Percentiles rank a stretch among this genome's conserved stretches.
phyloP scores from a whole-genome alignment of 2,888 invertebrate genomes.

The Magallana nippona region DNA sequence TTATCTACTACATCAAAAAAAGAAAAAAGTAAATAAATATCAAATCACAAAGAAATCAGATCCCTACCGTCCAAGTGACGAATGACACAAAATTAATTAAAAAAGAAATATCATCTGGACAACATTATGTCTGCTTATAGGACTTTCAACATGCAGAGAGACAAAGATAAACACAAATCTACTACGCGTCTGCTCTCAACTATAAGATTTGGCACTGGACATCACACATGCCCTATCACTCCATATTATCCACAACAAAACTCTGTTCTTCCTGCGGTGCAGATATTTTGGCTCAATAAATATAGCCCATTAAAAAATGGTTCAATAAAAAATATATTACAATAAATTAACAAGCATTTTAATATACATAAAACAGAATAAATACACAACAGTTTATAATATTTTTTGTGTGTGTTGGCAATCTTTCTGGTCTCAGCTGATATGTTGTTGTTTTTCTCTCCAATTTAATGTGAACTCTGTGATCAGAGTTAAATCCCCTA shows the following conservation, averaged over 20 bases:
- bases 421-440: slow-evolving; percentile 12
- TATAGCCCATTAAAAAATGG: slow-evolving; percentile 13
- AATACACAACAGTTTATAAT: slow-evolving; percentile 7
- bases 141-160: slow-evolving; percentile 23
- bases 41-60: background rate
- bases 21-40: background rate
- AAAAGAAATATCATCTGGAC: background rate
- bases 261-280: slow-evolving; percentile 8
- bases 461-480: background rate
- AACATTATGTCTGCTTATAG: slow-evolving; percentile 1
- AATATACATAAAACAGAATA: slow-evolving; percentile 23
- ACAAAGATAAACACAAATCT: slow-evolving; percentile 14
- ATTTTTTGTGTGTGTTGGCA: background rate
- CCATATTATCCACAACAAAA: background rate
- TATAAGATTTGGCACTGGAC: slow-evolving; percentile 22
- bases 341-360: slow-evolving; percentile 28
- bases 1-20: slow-evolving; percentile 29
- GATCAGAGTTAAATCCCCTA: slow-evolving; percentile 4
- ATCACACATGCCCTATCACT: slow-evolving; percentile 29
- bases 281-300: slow-evolving; percentile 24
- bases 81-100: background rate
- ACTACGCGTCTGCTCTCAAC: background rate
- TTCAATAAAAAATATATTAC: slow-evolving; percentile 21
- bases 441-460: slow-evolving; percentile 21
- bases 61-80: background rate